Base-by-base conservation (phyloP, 2,113 vertebrate genomes). In the human (Homo sapiens) region DNA sequence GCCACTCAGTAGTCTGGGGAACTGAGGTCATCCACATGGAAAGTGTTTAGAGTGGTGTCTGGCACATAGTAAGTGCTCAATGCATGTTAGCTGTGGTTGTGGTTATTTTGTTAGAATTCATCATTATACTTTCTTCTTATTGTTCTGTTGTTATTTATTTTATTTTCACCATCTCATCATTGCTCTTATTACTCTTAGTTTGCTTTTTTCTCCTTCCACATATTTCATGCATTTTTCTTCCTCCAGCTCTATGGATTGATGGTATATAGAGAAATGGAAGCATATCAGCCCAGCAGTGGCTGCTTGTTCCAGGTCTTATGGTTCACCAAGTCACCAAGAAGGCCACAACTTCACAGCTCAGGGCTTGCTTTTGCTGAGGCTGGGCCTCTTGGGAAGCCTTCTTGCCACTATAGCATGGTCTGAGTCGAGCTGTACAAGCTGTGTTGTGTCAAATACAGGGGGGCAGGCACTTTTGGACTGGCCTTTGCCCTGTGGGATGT, bases 161-260 rank as follows among this genome's bases (percentile, higher is more conserved):
- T 90, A 78, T 86, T 76, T 97, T 64, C 32, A 79, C n/a, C 59
- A 90, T 59, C 2, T 90, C n/a, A 72, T 86, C n/a, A n/a, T n/a
- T 55, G 4, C 81, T 89, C 27, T 57, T 73, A 48, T 59, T 83
- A 30, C 35, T 76, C 6, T 80, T 66, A 64, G 8, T 76, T 95
- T 52, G 61, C 23, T 78, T 93, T 87, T 72, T 78, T 55, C 66
- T 85, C 10, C 25, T 90, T 50, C 52, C 8, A 25, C 12, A 40
- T 43, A 92, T 22, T 43, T 72, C 52, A 73, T 50, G 14, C 22
- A 80, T 88, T 90, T 94, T 91, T 30, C 8, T 88, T 64, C 61
- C 17, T 73, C 12, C 18, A 76, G 4, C 32, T 88, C 32, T 90
- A 35, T 48, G 32, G 13, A 72, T 81, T 43, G 13, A 48, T 92